Percentiles rank a stretch among this genome's conserved stretches.
Conservation (phyloP, 2,113 vertebrate species). For the Miniopterus natalensis region DNA sequence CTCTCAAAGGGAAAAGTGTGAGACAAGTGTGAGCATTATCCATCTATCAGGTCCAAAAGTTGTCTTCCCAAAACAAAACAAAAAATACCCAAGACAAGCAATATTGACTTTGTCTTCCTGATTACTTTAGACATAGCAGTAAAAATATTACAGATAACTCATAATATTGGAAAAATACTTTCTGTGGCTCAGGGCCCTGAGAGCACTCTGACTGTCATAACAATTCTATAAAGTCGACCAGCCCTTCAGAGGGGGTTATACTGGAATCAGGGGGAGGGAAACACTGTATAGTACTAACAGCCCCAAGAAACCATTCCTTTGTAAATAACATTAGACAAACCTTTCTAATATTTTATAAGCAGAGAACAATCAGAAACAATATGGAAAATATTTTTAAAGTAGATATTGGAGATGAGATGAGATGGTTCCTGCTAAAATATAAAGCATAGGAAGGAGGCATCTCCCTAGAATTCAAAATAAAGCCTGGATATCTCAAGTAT, state of each 20-base stretch:
- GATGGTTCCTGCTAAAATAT: slow-evolving; percentile 50
- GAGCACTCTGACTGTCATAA: slow-evolving; percentile 46
- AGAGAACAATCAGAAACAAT: slow-evolving; percentile 38
- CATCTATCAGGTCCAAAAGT: neutral
- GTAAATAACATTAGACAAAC: slow-evolving; percentile 56
- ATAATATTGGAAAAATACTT: slow-evolving; percentile 48
- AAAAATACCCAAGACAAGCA: neutral
- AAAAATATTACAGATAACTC: slow-evolving; percentile 59
- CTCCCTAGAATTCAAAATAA: slow-evolving; percentile 22
- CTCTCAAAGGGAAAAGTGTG: neutral
- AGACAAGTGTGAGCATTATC: neutral
- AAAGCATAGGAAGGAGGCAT: neutral
- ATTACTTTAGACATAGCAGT: neutral
- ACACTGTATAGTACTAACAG: neutral
- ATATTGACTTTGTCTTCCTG: slow-evolving; percentile 49
- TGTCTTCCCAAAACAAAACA: slow-evolving; percentile 42
- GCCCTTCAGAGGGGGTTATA: slow-evolving; percentile 20
- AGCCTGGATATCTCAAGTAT: slow-evolving; percentile 26
- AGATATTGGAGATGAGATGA: neutral
- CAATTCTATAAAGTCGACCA: slow-evolving; percentile 61
- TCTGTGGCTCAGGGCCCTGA: slow-evolving; percentile 21
- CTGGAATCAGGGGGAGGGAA: neutral
- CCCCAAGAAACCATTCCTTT: neutral
- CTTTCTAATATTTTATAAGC: neutral
- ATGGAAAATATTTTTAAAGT: slow-evolving; percentile 28